Conservation (phyloP, 2,888 invertebrate species). For the Scaptomyza reducta region DNA sequence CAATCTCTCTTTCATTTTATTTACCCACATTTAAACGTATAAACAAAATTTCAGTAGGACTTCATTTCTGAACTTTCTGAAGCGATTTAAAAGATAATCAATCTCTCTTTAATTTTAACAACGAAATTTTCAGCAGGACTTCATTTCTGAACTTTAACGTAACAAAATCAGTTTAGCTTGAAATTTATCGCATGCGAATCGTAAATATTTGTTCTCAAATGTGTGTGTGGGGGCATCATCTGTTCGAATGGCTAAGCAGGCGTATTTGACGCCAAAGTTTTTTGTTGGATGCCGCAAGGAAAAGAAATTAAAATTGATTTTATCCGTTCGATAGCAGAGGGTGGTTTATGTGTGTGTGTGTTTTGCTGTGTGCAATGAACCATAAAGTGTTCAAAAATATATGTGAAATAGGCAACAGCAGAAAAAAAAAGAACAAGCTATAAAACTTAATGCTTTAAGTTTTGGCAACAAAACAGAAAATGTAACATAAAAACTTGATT, state of each 20-base stretch:
- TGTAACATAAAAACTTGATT: neutral
- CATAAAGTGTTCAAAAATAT: conserved; percentile 25
- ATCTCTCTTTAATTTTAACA: neutral
- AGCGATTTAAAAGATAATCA: no score
- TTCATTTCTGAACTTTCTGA: neutral
- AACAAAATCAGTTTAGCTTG: neutral
- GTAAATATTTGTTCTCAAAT: conserved; percentile 41
- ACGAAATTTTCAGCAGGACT: neutral
- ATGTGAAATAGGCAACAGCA: neutral
- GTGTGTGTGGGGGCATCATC: conserved; percentile 41
- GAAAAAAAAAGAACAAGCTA: neutral
- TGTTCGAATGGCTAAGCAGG: conserved; percentile 51
- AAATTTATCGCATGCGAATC: conserved; percentile 23
- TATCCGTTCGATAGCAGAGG: conserved; percentile 30
- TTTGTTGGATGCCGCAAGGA: conserved; percentile 24
- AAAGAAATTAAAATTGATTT: conserved; percentile 71
- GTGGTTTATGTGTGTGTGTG: conserved; percentile 2
- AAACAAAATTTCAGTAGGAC: neutral
- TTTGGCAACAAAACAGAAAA: neutral
- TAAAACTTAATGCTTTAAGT: conserved; percentile 15
- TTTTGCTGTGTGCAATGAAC: conserved; percentile 38
- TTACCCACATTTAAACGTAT: neutral
- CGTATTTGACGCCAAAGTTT: conserved; percentile 45
- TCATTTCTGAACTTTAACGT: neutral
- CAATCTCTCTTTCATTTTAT: neutral